phyloP scores from a whole-genome alignment of 2,888 invertebrate species.

The Polydrusus pterygomalis region DNA sequence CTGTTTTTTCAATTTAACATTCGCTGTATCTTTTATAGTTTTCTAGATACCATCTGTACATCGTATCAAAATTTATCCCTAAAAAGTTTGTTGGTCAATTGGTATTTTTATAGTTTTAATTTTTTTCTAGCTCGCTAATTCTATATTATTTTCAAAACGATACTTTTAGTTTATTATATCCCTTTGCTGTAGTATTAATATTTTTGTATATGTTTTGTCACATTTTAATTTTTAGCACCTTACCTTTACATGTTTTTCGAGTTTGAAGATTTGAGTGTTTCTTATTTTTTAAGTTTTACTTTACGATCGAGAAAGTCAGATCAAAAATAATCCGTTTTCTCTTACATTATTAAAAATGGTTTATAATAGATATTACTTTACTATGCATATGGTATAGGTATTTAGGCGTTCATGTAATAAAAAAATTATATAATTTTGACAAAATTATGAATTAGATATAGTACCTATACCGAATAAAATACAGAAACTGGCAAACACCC shows the following conservation, averaged over 20 bases:
- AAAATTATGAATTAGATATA: no score
- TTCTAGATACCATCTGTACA: no score
- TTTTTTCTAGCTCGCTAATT: slow-evolving; percentile 20
- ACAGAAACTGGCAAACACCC: no score
- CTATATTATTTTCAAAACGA: neutral
- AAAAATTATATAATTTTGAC: no score
- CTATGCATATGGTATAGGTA: no score
- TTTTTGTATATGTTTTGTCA: slow-evolving; percentile 18
- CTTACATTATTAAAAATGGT: neutral
- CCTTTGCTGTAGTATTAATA: slow-evolving; percentile 24
- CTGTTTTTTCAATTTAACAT: no score
- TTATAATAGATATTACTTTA: no score
- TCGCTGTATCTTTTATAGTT: no score
- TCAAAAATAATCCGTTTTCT: neutral
- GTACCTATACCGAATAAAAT: no score
- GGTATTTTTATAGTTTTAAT: neutral
- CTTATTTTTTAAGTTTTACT: neutral
- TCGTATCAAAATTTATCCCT: neutral
- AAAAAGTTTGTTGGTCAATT: slow-evolving; percentile 8
- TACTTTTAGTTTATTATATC: slow-evolving; percentile 1
- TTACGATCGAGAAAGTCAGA: neutral
- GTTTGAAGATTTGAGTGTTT: neutral
- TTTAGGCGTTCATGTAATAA: no score
- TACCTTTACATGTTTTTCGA: slow-evolving; percentile 41
- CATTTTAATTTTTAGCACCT: slow-evolving; percentile 12